phyloP scores from a whole-genome alignment of 2,113 vertebrate genomes.

The Hyperoodon ampullatus region DNA sequence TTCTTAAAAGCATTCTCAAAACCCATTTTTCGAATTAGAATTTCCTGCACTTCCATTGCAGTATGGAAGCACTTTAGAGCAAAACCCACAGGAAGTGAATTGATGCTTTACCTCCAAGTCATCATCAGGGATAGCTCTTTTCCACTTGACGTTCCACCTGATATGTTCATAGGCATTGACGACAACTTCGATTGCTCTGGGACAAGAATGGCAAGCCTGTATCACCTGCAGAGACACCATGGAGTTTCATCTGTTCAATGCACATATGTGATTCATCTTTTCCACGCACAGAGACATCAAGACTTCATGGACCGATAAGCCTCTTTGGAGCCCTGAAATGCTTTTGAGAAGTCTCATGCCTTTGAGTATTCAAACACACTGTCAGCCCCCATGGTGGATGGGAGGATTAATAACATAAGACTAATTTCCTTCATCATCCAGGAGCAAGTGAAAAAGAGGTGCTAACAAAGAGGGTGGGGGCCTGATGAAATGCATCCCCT shows the following conservation, averaged over 20 bases:
- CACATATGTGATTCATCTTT: background rate
- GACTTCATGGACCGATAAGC: background rate
- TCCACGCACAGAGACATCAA: background rate
- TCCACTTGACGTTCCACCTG: constrained; percentile 92
- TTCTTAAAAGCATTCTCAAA: background rate
- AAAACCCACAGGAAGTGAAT: background rate
- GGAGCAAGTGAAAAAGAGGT: background rate
- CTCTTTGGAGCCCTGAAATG: background rate
- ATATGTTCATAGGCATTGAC: constrained; percentile 93
- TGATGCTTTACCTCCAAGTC: constrained; percentile 89
- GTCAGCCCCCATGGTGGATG: background rate
- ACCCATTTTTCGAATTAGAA: background rate
- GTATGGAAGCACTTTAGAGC: background rate
- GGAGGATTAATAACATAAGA: background rate
- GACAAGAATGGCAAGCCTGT: constrained; percentile 90
- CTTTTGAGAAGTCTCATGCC: background rate
- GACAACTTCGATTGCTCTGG: constrained; percentile 91
- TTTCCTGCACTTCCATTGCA: background rate
- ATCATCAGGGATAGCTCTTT: constrained; percentile 90
- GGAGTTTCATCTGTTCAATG: background rate
- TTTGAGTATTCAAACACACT: background rate
- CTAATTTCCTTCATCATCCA: background rate
- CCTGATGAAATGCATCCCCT: background rate
- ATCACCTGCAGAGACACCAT: constrained; percentile 88
- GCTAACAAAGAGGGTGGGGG: background rate